Base-by-base conservation (phyloP, 2,113 vertebrate species). In the Tenrec ecaudatus region DNA sequence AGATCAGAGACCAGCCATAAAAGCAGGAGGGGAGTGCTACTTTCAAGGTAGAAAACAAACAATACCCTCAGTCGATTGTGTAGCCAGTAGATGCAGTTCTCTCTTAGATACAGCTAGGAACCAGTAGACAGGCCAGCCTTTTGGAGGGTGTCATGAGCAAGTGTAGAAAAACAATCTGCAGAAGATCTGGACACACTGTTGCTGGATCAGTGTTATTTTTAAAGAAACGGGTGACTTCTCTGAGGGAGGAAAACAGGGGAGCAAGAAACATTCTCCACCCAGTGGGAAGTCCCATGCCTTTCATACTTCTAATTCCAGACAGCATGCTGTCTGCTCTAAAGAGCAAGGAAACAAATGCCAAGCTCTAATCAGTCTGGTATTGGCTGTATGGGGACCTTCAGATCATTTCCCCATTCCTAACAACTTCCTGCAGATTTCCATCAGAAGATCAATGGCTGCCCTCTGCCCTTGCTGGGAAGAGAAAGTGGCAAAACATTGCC, bases 241-340 rank as follows among this genome's bases (percentile, higher is more conserved):
- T 40, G 40, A 92, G 92, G 92, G 89, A 92, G 92, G 92, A 90
- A 97, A 97, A 91, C 3, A 57, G 86, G n/a, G 58, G 90, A 47
- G 78, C 94, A 95, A 94, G 94, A 93, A 95, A 58, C 14, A 82
- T 66, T 80, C 53, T 94, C 71, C 75, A 86, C 92, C 91, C 94
- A 96, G 96, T 64, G 89, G 96, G 96, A 97, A 82, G 82, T 93
- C 96, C 82, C 93, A 40, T 93, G 40, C 81, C 81, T 97, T 98
- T 97, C 94, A 92, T 97, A 95, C 96, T 97, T 97, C 92, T 97
- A 97, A 98, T 97, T 98, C 97, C 73, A 95, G 95, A 89, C 96
- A 97, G 96, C 95, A 90, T 85, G 90, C 82, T 94, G 40, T 95
- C 95, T 95, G 79, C 88, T 93, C 96, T 84, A 93, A 97, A 96